phyloP scores from a whole-genome alignment of 2,888 invertebrate species.

The Limnephilus lunatus region DNA sequence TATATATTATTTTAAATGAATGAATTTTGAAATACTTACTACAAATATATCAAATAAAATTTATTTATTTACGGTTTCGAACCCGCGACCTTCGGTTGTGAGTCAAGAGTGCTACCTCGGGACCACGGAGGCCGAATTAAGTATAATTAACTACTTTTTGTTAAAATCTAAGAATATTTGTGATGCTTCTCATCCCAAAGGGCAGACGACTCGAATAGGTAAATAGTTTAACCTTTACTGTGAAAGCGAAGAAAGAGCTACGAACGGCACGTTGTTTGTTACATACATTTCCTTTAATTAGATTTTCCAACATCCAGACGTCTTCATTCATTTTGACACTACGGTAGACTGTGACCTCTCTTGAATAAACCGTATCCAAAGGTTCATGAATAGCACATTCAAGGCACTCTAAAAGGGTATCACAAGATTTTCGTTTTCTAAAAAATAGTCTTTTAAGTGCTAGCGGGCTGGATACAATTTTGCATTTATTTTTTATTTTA shows the following conservation, averaged over 20 bases:
- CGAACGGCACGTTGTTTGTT: conserved; percentile 40
- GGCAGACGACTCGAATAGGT: conserved; percentile 3
- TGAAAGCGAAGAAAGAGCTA: conserved; percentile 41
- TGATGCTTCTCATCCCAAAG: neutral
- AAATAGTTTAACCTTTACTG: conserved; percentile 48
- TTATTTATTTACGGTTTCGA: too few relatives aligned
- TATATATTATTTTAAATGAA: too few relatives aligned
- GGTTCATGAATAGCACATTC: conserved; percentile 43
- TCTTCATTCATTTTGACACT: conserved; percentile 53
- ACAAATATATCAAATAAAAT: too few relatives aligned
- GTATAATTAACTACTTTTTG: too few relatives aligned
- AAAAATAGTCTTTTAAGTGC: conserved; percentile 46
- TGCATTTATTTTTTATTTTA: neutral
- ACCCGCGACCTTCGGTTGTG: too few relatives aligned
- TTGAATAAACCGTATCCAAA: conserved; percentile 49
- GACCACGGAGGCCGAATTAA: too few relatives aligned
- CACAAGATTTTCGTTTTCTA: conserved; percentile 36
- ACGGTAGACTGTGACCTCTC: conserved; percentile 48
- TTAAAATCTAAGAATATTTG: neutral
- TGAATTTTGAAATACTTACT: too few relatives aligned
- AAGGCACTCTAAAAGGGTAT: conserved; percentile 22
- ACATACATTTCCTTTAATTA: conserved; percentile 50
- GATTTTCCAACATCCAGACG: conserved; percentile 47
- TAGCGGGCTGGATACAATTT: neutral
- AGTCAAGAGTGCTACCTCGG: too few relatives aligned